phyloP scores from a whole-genome alignment of 2,888 invertebrate genomes.

The Microctonus brassicae region DNA sequence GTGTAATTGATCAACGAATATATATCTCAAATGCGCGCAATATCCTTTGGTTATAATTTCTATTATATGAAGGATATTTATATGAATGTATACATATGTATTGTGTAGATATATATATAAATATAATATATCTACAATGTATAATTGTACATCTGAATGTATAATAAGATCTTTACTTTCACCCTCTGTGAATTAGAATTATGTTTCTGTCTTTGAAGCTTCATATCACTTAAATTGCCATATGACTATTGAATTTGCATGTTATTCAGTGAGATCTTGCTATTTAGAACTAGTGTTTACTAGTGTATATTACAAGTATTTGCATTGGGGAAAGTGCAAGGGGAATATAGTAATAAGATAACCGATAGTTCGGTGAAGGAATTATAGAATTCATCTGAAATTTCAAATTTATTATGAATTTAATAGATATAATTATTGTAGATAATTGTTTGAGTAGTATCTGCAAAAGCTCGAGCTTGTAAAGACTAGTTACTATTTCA shows the following conservation, averaged over 20 bases:
- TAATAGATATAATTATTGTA: too few species aligned
- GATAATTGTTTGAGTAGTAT: too few species aligned
- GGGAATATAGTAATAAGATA: too few species aligned
- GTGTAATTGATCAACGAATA: too few species aligned
- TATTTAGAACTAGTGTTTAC: not conserved
- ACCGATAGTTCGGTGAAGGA: not conserved
- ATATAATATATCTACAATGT: too few species aligned
- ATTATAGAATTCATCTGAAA: not conserved
- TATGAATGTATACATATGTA: not conserved
- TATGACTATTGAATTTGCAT: constrained; percentile 61
- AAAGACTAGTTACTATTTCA: too few species aligned
- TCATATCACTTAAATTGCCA: constrained; percentile 42
- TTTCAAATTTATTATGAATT: not conserved
- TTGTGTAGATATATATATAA: not conserved
- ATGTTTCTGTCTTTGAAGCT: constrained; percentile 49
- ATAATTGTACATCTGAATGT: too few species aligned
- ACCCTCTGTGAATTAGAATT: not conserved
- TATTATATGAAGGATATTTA: too few species aligned
- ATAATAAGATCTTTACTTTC: not conserved
- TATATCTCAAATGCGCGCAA: not conserved
- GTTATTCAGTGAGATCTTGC: constrained; percentile 54
- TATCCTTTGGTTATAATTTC: not conserved
- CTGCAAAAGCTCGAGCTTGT: too few species aligned
- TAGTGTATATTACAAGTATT: not conserved
- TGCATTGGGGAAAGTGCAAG: not conserved